Evolutionary conservation across 2,888 invertebrate genomes (phyloP), one percentile per base, ranked within the genome.

Genomic region (Drosophila fulvimacula): DNA sequence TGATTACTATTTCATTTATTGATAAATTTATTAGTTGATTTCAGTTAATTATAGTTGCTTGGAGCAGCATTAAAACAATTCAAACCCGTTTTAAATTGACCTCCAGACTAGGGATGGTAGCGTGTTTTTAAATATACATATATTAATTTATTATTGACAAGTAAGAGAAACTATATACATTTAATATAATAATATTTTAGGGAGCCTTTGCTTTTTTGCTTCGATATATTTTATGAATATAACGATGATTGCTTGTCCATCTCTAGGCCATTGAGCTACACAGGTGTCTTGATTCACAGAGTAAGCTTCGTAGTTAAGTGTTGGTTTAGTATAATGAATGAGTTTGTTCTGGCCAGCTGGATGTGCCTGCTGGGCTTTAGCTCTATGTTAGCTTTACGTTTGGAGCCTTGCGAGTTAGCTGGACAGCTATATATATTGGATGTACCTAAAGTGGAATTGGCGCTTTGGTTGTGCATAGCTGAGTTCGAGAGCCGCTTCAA

Each of bases 401-500:
- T 92, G 17, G 62, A 82, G 17, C 89, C 84, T 38, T 92, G 92
- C 62, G 87, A 90, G 27, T 73, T 92, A 53, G 91, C 90, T 32
- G 88, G 88, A 17, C 88, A 91, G 49, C 71, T 92, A 11, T 84
- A 84, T 62, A 89, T 94, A 69, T 67, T 91, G 55, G 92, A 91
- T 69, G 79, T 91, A 17, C 89, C 91, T 24, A 90, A 90, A 59
- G 36, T 66, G 63, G 92, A 92, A 46, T 62, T 92, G 7, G 68
- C 90, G 1, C 69, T 81, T 7, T 92, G 92, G 92, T 71, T 90
- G 4, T 92, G 92, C 68, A 89, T 92, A 59, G 91, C 89, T 5
- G 70, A 91, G 44, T 88, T 89, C 34, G 92, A 92, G 72, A 92
- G 91, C 72, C 87, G 88, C 36, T 92, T 93, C n/a, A 92, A 93